Percentiles rank a stretch among this genome's conserved stretches.
These are phyloP conservation scores for Stichopus horrens DNA, from an alignment of 53 echinoderm and acorn worm genomes.

Conservation along the genomic window DNA sequence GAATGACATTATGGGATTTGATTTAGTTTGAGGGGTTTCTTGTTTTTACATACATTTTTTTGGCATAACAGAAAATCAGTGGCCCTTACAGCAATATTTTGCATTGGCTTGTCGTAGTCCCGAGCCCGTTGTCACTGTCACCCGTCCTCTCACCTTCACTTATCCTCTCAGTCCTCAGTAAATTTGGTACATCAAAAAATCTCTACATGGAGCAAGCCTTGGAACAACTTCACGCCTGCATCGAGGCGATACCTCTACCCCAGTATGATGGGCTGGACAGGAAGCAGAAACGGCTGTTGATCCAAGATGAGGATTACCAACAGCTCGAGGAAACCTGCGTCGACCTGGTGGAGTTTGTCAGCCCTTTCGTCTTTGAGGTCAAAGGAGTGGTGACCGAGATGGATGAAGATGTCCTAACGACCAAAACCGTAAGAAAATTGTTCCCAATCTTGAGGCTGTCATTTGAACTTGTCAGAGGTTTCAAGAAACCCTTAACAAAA, in stretches of 20 bases:
- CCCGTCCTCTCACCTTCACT: no score
- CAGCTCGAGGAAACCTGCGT: slow-evolving; percentile 59
- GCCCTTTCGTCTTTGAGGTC: slow-evolving; percentile 70
- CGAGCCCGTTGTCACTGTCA: no score
- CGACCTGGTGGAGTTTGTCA: slow-evolving; percentile 78
- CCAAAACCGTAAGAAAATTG: background rate
- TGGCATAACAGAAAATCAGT: no score
- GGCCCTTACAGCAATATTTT: no score
- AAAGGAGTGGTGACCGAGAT: slow-evolving; percentile 25
- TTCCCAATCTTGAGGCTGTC: background rate
- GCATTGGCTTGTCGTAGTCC: no score
- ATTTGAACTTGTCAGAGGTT: background rate
- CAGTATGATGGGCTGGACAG: slow-evolving; percentile 58
- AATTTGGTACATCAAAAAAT: slow-evolving; percentile 57
- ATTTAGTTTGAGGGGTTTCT: no score
- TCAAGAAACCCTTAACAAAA: background rate
- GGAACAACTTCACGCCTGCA: slow-evolving; percentile 60
- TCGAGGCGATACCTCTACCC: slow-evolving; percentile 59
- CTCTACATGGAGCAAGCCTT: slow-evolving; percentile 59
- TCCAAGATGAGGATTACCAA: slow-evolving; percentile 69
- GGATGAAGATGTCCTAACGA: slow-evolving; percentile 4
- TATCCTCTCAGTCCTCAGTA: slow-evolving; percentile 51
- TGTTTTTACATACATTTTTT: no score
- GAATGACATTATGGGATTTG: no score
- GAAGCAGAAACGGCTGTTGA: slow-evolving; percentile 66